These are phyloP conservation scores for Oppia nitens DNA, from an alignment of 1,140 invertebrate genomes.

Conservation along the genomic window DNA sequence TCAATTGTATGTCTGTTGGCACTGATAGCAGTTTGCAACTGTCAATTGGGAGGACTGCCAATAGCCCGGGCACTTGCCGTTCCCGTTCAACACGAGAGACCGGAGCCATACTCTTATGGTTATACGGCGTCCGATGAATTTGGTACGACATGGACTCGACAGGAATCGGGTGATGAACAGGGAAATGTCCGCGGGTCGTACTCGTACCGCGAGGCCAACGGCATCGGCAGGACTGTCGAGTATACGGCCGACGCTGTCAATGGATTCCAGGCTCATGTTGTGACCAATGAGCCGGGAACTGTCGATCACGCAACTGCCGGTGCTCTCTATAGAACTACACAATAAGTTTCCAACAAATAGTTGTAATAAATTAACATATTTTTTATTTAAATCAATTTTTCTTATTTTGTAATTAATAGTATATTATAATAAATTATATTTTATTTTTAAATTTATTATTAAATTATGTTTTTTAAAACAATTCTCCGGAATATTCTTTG, in stretches of 20 bases:
- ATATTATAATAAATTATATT: too few species aligned
- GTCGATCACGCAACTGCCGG: neutral
- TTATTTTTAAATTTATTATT: too few species aligned
- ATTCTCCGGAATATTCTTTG: too few species aligned
- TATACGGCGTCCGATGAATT: slow-evolving; percentile 13
- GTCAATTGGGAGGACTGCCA: too few species aligned
- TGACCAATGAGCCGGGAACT: slow-evolving; percentile 21
- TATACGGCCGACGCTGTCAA: slow-evolving; percentile 20
- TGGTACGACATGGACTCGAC: slow-evolving; percentile 8
- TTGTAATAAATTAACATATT: neutral
- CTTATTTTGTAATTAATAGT: neutral
- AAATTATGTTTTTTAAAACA: too few species aligned
- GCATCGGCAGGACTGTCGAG: slow-evolving; percentile 17
- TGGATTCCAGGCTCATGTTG: slow-evolving; percentile 20
- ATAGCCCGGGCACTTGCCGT: too few species aligned
- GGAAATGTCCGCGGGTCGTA: slow-evolving; percentile 18
- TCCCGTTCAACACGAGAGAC: too few species aligned
- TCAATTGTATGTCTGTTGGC: too few species aligned
- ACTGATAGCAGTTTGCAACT: too few species aligned
- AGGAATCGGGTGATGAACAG: slow-evolving; percentile 18
- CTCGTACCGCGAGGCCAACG: slow-evolving; percentile 16
- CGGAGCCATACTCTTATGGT: slow-evolving; percentile 17
- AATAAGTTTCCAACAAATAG: slow-evolving; percentile 4
- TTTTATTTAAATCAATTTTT: neutral
- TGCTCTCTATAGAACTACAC: slow-evolving; percentile 1